Evolutionary conservation across 2,113 vertebrate species (phyloP).

Genomic region (Salvelinus sp.): DNA sequence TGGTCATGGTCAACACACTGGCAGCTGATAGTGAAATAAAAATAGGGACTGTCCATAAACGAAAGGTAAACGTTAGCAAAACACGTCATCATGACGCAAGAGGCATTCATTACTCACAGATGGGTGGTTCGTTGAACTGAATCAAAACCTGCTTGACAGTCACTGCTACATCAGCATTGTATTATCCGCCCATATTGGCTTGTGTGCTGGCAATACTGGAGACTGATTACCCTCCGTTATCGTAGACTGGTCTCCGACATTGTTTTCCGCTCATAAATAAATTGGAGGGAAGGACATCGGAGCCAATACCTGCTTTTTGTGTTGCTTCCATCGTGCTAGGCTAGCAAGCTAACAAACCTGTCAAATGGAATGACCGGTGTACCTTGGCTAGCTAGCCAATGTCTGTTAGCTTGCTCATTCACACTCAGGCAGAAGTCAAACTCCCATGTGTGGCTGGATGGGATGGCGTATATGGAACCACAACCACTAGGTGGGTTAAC

Average conservation of each 20-base stretch:
- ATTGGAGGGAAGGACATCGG: slow-evolving; percentile 65
- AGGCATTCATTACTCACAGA: not conserved
- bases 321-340: not conserved
- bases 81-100: slow-evolving; percentile 11
- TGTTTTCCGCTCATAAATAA: slow-evolving; percentile 74
- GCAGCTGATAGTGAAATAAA: too few species aligned
- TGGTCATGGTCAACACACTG: too few species aligned
- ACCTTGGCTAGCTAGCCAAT: too few species aligned
- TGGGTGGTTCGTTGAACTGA: not conserved
- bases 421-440: too few species aligned
- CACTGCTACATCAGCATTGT: not conserved
- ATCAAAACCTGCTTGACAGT: too few species aligned
- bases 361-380: too few species aligned
- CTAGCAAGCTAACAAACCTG: not conserved
- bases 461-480: too few species aligned
- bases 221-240: not conserved
- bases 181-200: not conserved
- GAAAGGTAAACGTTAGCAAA: not conserved
- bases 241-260: not conserved
- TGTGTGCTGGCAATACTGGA: not conserved
- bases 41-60: not conserved
- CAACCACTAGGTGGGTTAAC: not conserved
- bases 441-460: too few species aligned
- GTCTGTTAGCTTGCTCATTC: too few species aligned
- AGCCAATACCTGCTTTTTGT: slow-evolving; percentile 39